Conservation (phyloP, 2,113 vertebrate genomes). For the Lanius ludovicianus region DNA sequence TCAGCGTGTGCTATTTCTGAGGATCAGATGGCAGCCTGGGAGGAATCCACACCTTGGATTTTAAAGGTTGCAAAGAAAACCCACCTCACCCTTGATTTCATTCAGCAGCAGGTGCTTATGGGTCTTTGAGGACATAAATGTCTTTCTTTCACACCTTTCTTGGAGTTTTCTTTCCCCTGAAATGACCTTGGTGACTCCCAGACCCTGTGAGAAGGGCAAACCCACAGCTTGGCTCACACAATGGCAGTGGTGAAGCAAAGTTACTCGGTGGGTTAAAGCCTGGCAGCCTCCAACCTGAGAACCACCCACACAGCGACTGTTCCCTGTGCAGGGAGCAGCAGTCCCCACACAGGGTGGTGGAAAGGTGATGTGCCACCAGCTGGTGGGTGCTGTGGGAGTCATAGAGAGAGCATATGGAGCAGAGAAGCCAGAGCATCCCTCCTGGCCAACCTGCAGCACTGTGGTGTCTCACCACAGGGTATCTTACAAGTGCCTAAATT, state of each 20-base stretch:
- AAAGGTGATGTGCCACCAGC: neutral
- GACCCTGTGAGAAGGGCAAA: neutral
- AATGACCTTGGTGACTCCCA: rapidly evolving
- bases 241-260: rapidly evolving
- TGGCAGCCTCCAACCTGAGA: neutral
- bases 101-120: neutral
- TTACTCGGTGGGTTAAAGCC: neutral
- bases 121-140: neutral
- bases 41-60: neutral
- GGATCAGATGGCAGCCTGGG: neutral
- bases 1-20: neutral
- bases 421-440: neutral
- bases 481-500: rapidly evolving
- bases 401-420: rapidly evolving
- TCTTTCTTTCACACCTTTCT: neutral
- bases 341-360: rapidly evolving
- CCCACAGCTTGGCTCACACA: neutral
- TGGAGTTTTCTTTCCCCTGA: neutral
- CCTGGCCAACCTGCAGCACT: neutral
- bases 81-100: neutral
- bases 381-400: neutral
- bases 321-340: neutral
- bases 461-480: neutral
- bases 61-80: neutral
- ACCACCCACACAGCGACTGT: neutral